Percentiles rank a stretch among this genome's conserved stretches.
Conservation (phyloP, 2,113 vertebrate genomes). For the Perccottus glenii region DNA sequence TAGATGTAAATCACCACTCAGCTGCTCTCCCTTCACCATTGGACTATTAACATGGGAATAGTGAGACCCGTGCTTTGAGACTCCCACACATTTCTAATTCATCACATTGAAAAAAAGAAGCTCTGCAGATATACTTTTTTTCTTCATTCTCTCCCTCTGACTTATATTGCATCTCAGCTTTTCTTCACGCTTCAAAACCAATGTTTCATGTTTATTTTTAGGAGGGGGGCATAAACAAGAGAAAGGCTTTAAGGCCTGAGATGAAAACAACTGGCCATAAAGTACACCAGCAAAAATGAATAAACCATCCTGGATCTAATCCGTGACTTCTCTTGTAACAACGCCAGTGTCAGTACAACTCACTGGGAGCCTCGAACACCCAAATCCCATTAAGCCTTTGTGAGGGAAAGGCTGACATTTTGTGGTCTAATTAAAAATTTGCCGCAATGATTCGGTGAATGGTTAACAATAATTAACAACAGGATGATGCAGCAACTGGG, state of each 20-base stretch:
- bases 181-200: slow-evolving; percentile 72
- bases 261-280: slow-evolving; percentile 69
- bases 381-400: slow-evolving; percentile 82
- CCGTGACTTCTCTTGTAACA: slow-evolving; percentile 65
- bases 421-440: slow-evolving; percentile 80
- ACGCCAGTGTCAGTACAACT: slow-evolving; percentile 64
- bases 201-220: slow-evolving; percentile 78
- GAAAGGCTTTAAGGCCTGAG: slow-evolving; percentile 66
- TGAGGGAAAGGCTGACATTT: slow-evolving; percentile 76
- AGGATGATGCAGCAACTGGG: slow-evolving; percentile 56
- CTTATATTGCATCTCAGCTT: slow-evolving; percentile 59
- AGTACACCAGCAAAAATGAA: slow-evolving; percentile 64
- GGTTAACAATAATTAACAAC: slow-evolving; percentile 76
- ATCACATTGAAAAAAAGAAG: slow-evolving; percentile 45
- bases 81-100: slow-evolving; percentile 73
- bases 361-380: slow-evolving; percentile 66
- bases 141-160: slow-evolving; percentile 36
- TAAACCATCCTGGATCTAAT: slow-evolving; percentile 75
- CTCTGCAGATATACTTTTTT: slow-evolving; percentile 38
- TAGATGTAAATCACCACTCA: slow-evolving; percentile 48
- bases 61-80: slow-evolving; percentile 55
- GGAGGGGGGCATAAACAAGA: slow-evolving; percentile 61
- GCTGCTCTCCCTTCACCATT: slow-evolving; percentile 28
- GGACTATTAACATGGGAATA: slow-evolving; percentile 60
- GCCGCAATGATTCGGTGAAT: slow-evolving; percentile 72